These are phyloP conservation scores for Campopleginae sp. DNA, from an alignment of 2,888 invertebrate genomes.

Conservation along the genomic window DNA sequence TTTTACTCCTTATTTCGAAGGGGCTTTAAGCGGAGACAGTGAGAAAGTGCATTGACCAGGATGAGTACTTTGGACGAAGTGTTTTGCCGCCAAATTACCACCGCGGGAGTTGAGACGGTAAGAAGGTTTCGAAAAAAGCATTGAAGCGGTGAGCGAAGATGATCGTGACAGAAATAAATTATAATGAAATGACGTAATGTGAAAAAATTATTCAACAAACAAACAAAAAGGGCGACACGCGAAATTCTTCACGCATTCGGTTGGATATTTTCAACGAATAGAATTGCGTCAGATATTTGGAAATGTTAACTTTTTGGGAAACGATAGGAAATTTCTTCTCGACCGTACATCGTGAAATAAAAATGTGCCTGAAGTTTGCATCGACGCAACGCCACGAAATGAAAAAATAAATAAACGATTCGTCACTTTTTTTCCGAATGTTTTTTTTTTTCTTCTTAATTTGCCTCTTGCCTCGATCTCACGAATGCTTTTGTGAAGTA, in stretches of 20 bases:
- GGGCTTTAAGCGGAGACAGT: background rate
- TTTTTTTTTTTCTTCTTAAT: too few species aligned
- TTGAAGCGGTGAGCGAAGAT: slow-evolving; percentile 7
- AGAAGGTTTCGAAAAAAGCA: background rate
- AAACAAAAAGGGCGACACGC: background rate
- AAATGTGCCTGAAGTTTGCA: too few species aligned
- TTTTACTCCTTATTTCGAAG: slow-evolving; percentile 29
- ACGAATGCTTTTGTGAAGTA: too few species aligned
- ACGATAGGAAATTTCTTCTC: too few species aligned
- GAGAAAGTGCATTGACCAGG: slow-evolving; percentile 6
- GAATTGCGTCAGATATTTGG: background rate
- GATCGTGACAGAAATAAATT: background rate
- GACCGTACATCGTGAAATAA: too few species aligned
- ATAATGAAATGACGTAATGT: background rate
- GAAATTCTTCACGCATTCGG: background rate
- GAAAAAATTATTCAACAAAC: background rate
- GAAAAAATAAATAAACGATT: too few species aligned
- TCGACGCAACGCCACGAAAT: too few species aligned
- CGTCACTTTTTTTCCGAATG: too few species aligned
- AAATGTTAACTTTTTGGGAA: background rate
- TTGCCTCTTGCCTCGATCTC: too few species aligned
- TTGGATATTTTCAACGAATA: background rate
- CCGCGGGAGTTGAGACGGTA: slow-evolving; percentile 15
- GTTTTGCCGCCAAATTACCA: slow-evolving; percentile 23
- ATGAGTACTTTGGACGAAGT: slow-evolving; percentile 40